Evolutionary conservation across 2,888 invertebrate species (phyloP).

Genomic region (Eupithecia abbreviata): DNA sequence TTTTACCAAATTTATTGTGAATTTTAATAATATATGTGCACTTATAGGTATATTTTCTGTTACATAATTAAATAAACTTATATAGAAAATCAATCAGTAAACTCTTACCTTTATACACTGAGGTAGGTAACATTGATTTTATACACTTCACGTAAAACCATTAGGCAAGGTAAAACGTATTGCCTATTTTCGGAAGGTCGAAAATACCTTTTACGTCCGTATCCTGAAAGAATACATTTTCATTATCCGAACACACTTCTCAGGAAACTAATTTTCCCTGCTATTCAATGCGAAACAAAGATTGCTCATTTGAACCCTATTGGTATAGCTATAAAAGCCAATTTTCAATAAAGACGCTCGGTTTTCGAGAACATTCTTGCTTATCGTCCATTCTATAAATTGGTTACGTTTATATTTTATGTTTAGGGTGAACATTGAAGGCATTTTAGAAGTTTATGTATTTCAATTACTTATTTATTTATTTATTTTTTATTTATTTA

Average conservation of each 20-base stretch:
- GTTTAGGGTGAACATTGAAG: conserved; percentile 7
- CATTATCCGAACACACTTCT: conserved; percentile 34
- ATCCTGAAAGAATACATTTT: conserved; percentile 41
- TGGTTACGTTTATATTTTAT: conserved; percentile 32
- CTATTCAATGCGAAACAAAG: conserved; percentile 37
- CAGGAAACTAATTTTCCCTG: conserved; percentile 43
- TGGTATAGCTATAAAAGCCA: conserved; percentile 15
- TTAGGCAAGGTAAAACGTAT: conserved; percentile 2
- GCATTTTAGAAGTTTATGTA: conserved; percentile 16
- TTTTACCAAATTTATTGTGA: neutral
- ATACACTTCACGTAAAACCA: conserved; percentile 11
- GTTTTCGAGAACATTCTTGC: conserved; percentile 21
- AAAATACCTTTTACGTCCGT: neutral
- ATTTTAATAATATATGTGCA: neutral
- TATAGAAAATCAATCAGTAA: neutral
- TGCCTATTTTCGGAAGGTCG: conserved; percentile 6
- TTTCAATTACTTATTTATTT: conserved; percentile 15
- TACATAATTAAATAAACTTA: neutral
- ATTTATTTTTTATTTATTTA: too few relatives aligned
- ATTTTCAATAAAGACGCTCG: conserved; percentile 24
- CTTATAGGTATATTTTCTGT: neutral
- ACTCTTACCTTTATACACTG: neutral
- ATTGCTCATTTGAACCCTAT: conserved; percentile 34
- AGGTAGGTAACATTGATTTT: neutral
- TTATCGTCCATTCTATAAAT: conserved; percentile 32